These are phyloP conservation scores for Silurus glanis DNA, from an alignment of 2,113 vertebrate species.

Conservation along the genomic window DNA sequence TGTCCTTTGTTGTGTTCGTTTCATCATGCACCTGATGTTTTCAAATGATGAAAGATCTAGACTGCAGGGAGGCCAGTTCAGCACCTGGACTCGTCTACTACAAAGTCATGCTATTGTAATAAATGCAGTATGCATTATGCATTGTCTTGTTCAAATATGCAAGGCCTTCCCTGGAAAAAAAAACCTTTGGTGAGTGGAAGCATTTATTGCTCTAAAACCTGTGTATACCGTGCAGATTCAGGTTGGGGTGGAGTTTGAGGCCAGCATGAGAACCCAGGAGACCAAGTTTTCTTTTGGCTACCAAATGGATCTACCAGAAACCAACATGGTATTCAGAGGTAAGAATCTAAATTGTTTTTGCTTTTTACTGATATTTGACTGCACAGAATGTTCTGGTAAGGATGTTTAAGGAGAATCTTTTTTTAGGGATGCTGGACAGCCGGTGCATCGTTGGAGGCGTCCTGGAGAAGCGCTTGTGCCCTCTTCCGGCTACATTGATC, in stretches of 20 bases:
- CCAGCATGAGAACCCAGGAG: conserved; percentile 91
- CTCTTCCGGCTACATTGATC: conserved; percentile 88
- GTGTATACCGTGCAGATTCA: conserved; percentile 76
- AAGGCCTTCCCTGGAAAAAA: too few species aligned
- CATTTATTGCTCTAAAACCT: too few species aligned
- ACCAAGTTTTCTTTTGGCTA: conserved; percentile 94
- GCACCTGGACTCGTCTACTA: too few species aligned
- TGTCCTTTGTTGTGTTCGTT: too few species aligned
- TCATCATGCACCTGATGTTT: too few species aligned
- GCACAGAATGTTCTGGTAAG: not conserved
- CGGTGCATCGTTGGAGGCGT: conserved; percentile 92
- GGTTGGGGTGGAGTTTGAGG: conserved; percentile 95
- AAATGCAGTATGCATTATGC: too few species aligned
- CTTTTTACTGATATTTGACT: not conserved
- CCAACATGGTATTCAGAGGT: conserved; percentile 93
- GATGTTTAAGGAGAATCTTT: not conserved
- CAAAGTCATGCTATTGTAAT: too few species aligned
- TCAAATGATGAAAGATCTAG: too few species aligned
- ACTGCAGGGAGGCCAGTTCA: too few species aligned
- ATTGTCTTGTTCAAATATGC: too few species aligned
- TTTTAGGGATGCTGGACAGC: conserved; percentile 88
- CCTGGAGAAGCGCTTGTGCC: conserved; percentile 89
- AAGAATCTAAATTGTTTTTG: conserved; percentile 19
- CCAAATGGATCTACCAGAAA: conserved; percentile 87
- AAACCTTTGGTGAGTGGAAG: too few species aligned